phyloP scores from a whole-genome alignment of 2,797 vertebrate genomes.

The Alosa sapidissima region DNA sequence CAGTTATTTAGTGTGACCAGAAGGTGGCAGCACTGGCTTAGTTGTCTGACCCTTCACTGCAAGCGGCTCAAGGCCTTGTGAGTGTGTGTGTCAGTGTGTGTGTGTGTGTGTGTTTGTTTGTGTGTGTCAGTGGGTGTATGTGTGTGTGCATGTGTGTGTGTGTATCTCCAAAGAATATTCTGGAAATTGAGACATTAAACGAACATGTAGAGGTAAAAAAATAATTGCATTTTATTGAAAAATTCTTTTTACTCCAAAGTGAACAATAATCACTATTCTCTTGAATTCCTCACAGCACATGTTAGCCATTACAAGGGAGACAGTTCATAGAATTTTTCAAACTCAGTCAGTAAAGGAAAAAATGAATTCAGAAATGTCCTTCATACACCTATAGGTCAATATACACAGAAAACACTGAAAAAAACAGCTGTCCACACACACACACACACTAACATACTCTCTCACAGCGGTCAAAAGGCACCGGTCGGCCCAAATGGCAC shows the following conservation, averaged over 20 bases:
- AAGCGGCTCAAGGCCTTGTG: background rate
- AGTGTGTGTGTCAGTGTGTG: background rate
- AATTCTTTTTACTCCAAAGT: background rate
- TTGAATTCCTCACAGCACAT: background rate
- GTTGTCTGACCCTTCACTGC: slow-evolving; percentile 26
- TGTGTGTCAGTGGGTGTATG: background rate
- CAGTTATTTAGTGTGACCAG: slow-evolving; percentile 51
- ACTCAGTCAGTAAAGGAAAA: background rate
- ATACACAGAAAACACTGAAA: background rate
- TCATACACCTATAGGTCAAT: background rate
- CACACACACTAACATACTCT: background rate
- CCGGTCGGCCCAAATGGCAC: slow-evolving; percentile 18
- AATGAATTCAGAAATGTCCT: background rate
- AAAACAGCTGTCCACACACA: background rate
- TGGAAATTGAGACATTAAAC: background rate
- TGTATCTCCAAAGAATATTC: background rate
- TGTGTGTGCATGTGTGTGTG: background rate
- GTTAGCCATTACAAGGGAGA: background rate
- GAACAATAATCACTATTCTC: background rate
- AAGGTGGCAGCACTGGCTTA: slow-evolving; percentile 64
- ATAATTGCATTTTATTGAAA: background rate
- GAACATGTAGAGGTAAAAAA: background rate
- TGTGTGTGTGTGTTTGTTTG: background rate
- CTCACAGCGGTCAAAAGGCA: background rate
- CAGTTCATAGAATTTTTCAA: slow-evolving; percentile 1